Conservation (phyloP, 2,113 vertebrate species). For the Caloenas nicobarica region DNA sequence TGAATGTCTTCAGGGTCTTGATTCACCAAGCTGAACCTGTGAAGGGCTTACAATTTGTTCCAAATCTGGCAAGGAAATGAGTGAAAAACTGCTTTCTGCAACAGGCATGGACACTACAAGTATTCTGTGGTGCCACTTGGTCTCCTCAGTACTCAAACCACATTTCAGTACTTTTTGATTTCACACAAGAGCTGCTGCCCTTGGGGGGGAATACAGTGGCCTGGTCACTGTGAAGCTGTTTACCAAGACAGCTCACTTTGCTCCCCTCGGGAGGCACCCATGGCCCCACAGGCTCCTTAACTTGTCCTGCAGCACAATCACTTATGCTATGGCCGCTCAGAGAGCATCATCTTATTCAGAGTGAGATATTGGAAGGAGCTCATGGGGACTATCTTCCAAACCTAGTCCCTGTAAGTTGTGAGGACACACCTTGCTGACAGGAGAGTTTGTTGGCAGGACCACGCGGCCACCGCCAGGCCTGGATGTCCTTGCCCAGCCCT, state of each 20-base stretch:
- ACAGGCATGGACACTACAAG: fast-evolving
- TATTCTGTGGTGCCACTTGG: neutral
- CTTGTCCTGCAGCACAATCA: neutral
- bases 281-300: neutral
- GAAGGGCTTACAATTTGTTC: neutral
- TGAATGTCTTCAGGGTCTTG: neutral
- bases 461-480: neutral
- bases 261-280: neutral
- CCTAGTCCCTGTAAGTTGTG: neutral
- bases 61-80: neutral
- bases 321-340: neutral
- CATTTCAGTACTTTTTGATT: neutral
- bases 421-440: neutral
- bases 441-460: neutral
- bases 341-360: neutral
- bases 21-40: neutral
- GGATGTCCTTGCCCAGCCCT: neutral
- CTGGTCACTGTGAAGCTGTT: neutral
- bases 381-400: neutral
- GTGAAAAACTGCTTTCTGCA: neutral
- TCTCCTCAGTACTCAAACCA: neutral
- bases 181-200: fast-evolving
- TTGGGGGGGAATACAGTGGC: neutral
- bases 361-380: neutral
- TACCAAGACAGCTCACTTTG: neutral